These are phyloP conservation scores for Hydropsyche betteni DNA, from an alignment of 2,888 invertebrate genomes.

Conservation along the genomic window DNA sequence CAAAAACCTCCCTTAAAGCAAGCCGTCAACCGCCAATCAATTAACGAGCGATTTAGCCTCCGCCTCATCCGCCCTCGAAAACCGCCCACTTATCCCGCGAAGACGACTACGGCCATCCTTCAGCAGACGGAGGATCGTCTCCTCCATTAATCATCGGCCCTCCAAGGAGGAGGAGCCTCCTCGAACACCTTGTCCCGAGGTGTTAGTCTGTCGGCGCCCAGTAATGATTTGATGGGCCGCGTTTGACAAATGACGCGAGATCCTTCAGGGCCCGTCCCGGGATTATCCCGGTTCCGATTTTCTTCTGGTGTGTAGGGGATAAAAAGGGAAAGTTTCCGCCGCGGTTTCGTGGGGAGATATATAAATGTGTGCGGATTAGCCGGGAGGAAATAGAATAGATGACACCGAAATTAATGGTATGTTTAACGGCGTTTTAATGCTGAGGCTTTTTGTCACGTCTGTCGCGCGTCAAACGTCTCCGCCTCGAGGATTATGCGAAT, in stretches of 20 bases:
- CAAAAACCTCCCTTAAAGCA: not conserved
- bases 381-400: conserved; percentile 38
- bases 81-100: not conserved
- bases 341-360: conserved; percentile 20
- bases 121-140: not conserved
- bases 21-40: conserved; percentile 33
- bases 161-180: not conserved
- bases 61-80: not conserved
- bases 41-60: conserved; percentile 27
- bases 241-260: conserved; percentile 51
- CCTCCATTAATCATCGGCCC: too few species aligned
- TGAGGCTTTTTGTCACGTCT: conserved; percentile 34
- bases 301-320: not conserved
- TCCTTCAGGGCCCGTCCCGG: conserved; percentile 42
- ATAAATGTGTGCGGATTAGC: conserved; percentile 42
- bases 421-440: conserved; percentile 41
- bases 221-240: conserved; percentile 49
- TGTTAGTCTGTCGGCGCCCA: conserved; percentile 36
- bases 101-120: not conserved
- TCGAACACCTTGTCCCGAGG: conserved; percentile 47
- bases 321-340: conserved; percentile 20
- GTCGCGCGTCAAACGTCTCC: conserved; percentile 5
- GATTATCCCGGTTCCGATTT: conserved; percentile 3
- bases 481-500: conserved; percentile 8
- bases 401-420: conserved; percentile 43